Percentiles rank a stretch among this genome's conserved stretches.
Evolutionary conservation across 2,888 invertebrate genomes (phyloP).

Genomic region (Automeris io): DNA sequence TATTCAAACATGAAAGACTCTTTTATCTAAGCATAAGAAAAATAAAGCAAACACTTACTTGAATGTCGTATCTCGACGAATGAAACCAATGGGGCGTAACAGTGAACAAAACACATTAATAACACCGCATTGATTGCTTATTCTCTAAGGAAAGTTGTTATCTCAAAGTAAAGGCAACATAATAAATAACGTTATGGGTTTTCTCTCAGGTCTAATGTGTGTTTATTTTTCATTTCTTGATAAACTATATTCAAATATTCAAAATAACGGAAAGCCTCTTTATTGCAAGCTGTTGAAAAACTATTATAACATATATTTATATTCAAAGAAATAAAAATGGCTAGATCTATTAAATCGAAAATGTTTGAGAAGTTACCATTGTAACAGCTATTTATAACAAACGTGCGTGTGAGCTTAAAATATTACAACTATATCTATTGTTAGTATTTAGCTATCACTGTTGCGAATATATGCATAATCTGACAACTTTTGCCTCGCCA

Average conservation of each 20-base stretch:
- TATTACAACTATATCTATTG: constrained; percentile 7
- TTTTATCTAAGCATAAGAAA: neutral
- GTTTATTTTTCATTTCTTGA: constrained; percentile 8
- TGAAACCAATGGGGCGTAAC: constrained; percentile 2
- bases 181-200: constrained; percentile 8
- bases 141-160: constrained; percentile 7
- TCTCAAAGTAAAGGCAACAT: constrained; percentile 9
- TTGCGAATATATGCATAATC: constrained; percentile 14
- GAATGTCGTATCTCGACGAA: neutral
- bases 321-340: too few relatives aligned
- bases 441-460: constrained; percentile 12
- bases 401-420: constrained; percentile 5
- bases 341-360: too few relatives aligned
- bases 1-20: neutral
- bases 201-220: constrained; percentile 2
- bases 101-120: constrained; percentile 10
- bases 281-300: too few relatives aligned
- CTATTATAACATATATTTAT: too few relatives aligned
- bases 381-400: too few relatives aligned
- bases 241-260: constrained; percentile 1
- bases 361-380: too few relatives aligned
- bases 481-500: constrained; percentile 15
- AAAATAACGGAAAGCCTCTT: too few relatives aligned
- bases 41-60: neutral
- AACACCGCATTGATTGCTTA: constrained; percentile 9